Evolutionary conservation across 2,888 invertebrate genomes (phyloP), one percentile per base, ranked within the genome.

Genomic region (Omphaloscelis lunosa): DNA sequence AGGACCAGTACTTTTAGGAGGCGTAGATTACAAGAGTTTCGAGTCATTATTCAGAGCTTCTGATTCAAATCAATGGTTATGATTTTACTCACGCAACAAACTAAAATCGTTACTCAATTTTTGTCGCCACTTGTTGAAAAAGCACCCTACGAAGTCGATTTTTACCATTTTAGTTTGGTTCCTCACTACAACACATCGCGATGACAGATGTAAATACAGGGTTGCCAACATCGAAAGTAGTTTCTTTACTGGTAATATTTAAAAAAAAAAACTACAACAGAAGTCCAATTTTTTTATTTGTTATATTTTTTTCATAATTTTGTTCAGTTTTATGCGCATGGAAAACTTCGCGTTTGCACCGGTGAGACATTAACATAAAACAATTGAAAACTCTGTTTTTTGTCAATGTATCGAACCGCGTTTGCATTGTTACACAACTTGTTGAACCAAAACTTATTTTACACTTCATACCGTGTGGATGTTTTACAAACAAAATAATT

Each of bases 131-230:
- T 68, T 11, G n/a, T n/a, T n/a, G n/a, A 20, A 34, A n/a, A 11
- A 17, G 23, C 5, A 51, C 6, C 9, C 1, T 9, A 17, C 0
- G 11, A 17, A 20, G 56, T n/a, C 17, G 56, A 56, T 56, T 39
- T 29, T n/a, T 8, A 4, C 20, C 6, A 6, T 15, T 68, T 56
- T 68, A 56, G 58, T 68, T n/a, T 39, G 34, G 11, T 58, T 1
- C 7, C n/a, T n/a, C 56, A 58, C 53, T 23, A 53, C 53, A 15
- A n/a, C 5, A 17, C 8, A 34, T 56, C 11, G 0, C 4, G n/a
- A n/a, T 58, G 68, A 68, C 68, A 68, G 58, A 7, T n/a, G 7
- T 58, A n/a, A n/a, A n/a, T 39, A 58, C 7, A 58, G 68, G 58
- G 68, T 4, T 68, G 34, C 58, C 34, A 17, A 58, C 39, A 12